Percentiles rank a stretch among this genome's conserved stretches.
These are phyloP conservation scores for Pteria penguin DNA, from an alignment of 2,888 invertebrate species.

Conservation along the genomic window DNA sequence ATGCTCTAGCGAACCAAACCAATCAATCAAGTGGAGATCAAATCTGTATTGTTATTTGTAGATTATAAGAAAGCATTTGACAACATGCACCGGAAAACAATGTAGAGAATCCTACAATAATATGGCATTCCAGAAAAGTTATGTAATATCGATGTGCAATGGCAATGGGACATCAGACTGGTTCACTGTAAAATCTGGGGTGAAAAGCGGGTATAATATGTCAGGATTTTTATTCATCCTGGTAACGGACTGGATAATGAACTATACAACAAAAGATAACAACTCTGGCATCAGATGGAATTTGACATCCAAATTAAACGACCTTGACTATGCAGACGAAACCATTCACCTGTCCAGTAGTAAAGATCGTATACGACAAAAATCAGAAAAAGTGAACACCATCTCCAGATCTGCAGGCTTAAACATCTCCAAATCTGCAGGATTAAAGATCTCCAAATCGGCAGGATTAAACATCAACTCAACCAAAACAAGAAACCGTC, in stretches of 20 bases:
- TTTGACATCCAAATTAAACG: not conserved
- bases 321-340: not conserved
- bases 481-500: not conserved
- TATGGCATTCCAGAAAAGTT: too few species aligned
- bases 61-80: not conserved
- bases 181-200: not conserved
- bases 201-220: not conserved
- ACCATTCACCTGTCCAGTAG: not conserved
- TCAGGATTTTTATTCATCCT: not conserved
- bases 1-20: too few species aligned
- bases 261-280: not conserved
- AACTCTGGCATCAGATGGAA: not conserved
- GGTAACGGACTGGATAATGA: not conserved
- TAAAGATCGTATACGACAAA: not conserved
- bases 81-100: not conserved
- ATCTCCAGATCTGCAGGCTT: not conserved
- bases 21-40: not conserved
- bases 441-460: not conserved
- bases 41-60: not conserved
- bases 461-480: not conserved
- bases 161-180: not conserved
- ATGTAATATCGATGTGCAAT: too few species aligned
- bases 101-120: too few species aligned
- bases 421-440: not conserved
- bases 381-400: not conserved